These are phyloP conservation scores for Sebastes kiyomatsui DNA, from an alignment of 2,797 vertebrate species.

Conservation along the genomic window DNA sequence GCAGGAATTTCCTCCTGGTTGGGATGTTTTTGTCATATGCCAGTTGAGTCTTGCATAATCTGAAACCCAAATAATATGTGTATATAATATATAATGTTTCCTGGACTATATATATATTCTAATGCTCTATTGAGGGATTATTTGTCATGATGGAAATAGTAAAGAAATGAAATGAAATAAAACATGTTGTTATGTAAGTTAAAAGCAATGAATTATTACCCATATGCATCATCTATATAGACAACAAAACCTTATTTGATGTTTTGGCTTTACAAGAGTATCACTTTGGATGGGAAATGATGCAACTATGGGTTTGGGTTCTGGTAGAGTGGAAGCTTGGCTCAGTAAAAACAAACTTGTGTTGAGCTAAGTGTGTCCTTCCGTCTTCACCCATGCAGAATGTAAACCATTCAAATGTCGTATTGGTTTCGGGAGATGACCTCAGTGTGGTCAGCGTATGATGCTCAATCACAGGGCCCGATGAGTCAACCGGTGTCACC, in stretches of 20 bases:
- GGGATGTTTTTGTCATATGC: constrained; percentile 56
- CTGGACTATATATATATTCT: not conserved
- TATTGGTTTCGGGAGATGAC: not conserved
- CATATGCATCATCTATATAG: not conserved
- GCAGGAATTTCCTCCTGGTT: constrained; percentile 23
- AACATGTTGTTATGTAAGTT: not conserved
- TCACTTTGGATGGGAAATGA: not conserved
- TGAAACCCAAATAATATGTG: not conserved
- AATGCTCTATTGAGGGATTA: not conserved
- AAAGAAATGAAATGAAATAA: not conserved
- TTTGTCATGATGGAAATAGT: constrained; percentile 4
- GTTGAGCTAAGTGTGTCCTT: not conserved
- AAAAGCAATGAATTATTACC: not conserved
- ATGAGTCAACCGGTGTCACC: not conserved
- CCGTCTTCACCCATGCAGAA: not conserved
- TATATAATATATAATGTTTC: not conserved
- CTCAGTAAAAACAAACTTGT: not conserved
- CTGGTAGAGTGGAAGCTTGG: not conserved
- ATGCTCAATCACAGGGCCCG: not conserved
- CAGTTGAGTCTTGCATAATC: constrained; percentile 18
- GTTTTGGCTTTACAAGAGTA: not conserved
- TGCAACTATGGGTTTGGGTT: not conserved
- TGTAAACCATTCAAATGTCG: not conserved
- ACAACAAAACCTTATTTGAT: not conserved
- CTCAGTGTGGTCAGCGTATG: not conserved